These are phyloP conservation scores for Mixornis gularis DNA, from an alignment of 2,113 vertebrate species.

Conservation along the genomic window DNA sequence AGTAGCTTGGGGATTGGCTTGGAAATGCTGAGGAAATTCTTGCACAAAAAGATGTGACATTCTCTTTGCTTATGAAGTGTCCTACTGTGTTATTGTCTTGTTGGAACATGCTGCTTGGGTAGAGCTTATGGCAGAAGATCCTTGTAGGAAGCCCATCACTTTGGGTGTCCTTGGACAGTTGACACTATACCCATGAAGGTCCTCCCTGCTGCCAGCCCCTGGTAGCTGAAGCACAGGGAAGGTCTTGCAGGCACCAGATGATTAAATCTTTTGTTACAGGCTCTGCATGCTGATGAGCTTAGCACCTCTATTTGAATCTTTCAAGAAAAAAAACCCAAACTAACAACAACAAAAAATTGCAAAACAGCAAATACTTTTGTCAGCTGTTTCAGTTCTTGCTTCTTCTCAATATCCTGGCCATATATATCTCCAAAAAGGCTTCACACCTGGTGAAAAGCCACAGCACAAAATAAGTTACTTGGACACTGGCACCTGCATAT, in stretches of 20 bases:
- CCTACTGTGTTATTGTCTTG: background rate
- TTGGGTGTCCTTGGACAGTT: background rate
- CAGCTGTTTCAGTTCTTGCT: background rate
- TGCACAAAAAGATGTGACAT: background rate
- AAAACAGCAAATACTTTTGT: background rate
- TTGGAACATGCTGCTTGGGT: background rate
- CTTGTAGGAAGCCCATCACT: background rate
- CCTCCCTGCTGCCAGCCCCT: background rate
- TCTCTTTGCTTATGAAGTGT: background rate
- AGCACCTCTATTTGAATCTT: background rate
- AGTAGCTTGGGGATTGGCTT: background rate
- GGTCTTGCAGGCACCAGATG: background rate
- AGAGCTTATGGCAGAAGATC: background rate
- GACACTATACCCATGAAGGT: rapidly evolving
- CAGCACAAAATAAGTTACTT: background rate
- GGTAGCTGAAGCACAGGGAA: background rate
- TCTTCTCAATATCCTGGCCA: background rate
- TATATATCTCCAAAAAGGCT: rapidly evolving
- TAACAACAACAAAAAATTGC: background rate
- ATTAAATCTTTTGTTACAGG: background rate
- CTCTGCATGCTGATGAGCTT: background rate
- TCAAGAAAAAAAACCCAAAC: background rate
- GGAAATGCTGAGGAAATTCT: background rate
- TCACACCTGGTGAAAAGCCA: background rate
- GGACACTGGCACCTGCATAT: background rate